Evolutionary conservation across 2,113 vertebrate genomes (phyloP).

Genomic region (Mormyrus lacerda): DNA sequence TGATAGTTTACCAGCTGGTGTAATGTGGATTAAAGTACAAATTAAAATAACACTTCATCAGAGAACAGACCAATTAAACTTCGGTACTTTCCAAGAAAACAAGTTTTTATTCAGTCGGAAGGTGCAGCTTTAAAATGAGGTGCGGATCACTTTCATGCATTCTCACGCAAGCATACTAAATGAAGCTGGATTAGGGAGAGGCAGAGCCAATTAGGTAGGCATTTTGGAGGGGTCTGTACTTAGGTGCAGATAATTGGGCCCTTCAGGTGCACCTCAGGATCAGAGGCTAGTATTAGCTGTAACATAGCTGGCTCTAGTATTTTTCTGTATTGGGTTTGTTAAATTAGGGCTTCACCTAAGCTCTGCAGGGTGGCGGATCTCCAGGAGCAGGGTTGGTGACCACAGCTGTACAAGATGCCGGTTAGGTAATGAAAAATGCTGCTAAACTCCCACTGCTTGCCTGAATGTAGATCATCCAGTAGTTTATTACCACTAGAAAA

Average conservation of each 20-base stretch:
- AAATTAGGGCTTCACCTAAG: no score
- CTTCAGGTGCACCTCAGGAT: no score
- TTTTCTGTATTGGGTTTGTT: no score
- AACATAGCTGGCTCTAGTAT: no score
- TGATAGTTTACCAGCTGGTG: neutral
- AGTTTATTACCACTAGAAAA: neutral
- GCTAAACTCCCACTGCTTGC: neutral
- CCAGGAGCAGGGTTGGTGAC: no score
- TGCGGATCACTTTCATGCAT: neutral
- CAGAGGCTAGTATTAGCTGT: no score
- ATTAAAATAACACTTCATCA: neutral
- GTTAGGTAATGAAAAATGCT: constrained; percentile 6
- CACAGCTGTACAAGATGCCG: neutral
- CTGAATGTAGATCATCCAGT: neutral
- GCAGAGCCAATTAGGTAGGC: neutral
- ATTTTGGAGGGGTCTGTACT: neutral
- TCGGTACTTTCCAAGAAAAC: neutral
- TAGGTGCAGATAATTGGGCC: no score
- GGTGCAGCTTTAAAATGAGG: neutral
- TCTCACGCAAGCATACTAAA: neutral
- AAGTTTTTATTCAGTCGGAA: neutral
- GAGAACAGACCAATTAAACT: neutral
- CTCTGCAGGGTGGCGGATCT: no score
- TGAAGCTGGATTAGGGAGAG: neutral
- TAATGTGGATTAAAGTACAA: neutral